phyloP scores from a whole-genome alignment of 2,113 vertebrate genomes.

The Chloebia gouldiae region DNA sequence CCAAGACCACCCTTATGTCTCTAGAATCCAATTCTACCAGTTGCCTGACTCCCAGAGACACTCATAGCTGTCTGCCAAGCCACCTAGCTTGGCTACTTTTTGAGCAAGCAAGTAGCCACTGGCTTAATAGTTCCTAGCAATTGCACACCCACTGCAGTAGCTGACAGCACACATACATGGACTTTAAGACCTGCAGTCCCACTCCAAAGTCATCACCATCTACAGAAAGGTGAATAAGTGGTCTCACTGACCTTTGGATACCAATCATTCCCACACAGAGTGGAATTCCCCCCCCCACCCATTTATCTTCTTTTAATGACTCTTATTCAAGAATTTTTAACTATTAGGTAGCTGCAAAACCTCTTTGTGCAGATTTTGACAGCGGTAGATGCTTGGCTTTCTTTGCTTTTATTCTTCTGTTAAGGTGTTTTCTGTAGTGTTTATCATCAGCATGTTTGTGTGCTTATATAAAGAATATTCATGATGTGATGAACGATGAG shows the following conservation, averaged over 20 bases:
- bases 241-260: not conserved
- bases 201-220: not conserved
- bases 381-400: not conserved
- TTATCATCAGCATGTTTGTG: not conserved
- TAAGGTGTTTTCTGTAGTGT: not conserved
- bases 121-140: not conserved
- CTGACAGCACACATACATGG: not conserved
- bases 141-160: not conserved
- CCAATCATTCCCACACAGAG: not conserved
- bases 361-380: not conserved
- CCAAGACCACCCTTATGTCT: not conserved
- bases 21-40: not conserved
- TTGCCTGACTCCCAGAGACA: not conserved
- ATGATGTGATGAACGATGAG: not conserved
- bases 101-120: not conserved
- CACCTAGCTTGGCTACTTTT: not conserved
- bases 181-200: not conserved
- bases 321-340: not conserved
- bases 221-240: not conserved
- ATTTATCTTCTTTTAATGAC: not conserved
- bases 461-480: not conserved
- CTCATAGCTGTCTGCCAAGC: not conserved
- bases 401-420: not conserved
- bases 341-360: not conserved
- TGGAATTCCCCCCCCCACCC: accelerated